A percentile compares a stretch with the other conserved stretches of the same genome.
Conservation (phyloP, 2,113 vertebrate species). For the Corapipo altera region DNA sequence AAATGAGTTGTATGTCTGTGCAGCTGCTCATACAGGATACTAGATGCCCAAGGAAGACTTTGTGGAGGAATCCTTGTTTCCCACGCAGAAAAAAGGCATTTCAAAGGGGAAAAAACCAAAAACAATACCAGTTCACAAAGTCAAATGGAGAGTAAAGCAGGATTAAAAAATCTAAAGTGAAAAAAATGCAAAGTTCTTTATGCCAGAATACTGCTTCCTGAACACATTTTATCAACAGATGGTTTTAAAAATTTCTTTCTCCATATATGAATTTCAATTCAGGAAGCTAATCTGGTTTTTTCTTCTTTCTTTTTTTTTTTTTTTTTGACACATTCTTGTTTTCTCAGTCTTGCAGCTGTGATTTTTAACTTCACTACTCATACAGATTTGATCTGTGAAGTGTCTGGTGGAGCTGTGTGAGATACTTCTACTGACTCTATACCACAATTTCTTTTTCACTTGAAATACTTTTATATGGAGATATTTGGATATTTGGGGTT, state of each 20-base stretch:
- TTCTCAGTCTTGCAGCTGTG: constrained; percentile 43
- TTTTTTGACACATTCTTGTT: background rate
- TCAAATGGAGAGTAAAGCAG: background rate
- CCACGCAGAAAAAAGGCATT: background rate
- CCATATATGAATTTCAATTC: constrained; percentile 17
- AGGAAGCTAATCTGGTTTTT: background rate
- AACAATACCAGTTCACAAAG: background rate
- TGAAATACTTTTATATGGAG: background rate
- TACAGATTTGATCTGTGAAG: background rate
- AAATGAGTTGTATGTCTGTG: background rate
- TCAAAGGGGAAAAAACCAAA: background rate
- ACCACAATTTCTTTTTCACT: background rate
- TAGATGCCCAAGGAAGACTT: background rate
- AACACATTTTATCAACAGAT: constrained; percentile 48
- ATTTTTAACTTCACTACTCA: constrained; percentile 17
- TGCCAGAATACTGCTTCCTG: background rate
- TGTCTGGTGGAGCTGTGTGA: background rate
- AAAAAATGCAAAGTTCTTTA: background rate
- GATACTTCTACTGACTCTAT: background rate
- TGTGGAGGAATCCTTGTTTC: background rate
- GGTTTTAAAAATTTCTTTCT: constrained; percentile 22
- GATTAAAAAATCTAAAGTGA: background rate
- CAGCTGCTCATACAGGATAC: background rate
- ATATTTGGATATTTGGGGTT: background rate
- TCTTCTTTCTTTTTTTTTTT: background rate